Evolutionary conservation across 1,140 invertebrate genomes (phyloP), one percentile per base, ranked within the genome.

Genomic region (Heliconius hewitsoni): DNA sequence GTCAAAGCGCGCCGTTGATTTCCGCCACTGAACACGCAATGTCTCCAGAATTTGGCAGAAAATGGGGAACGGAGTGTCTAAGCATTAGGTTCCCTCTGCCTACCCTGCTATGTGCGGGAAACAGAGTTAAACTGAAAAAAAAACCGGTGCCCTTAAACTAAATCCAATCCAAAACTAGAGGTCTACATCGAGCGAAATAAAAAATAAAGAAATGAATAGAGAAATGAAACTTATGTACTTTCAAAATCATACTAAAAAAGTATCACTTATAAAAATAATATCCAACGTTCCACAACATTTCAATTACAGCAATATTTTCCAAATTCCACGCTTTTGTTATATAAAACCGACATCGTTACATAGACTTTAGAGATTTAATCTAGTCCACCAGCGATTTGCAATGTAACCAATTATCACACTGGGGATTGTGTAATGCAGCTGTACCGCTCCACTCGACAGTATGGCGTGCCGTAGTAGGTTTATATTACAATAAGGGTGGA

Each of bases 371-470:
- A 42, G 39, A 71, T 23, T 74, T 42, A 76, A 82, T 82, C 75
- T 80, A 52, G 72, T 27, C 71, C 78, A 60, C 66, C 80, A 76
- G 74, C 77, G 81, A 80, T 80, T 77, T 57, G 57, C 75, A 78
- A 71, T 39, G 81, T 52, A 76, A 19, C 60, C 81, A 82, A 78
- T 81, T 79, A 79, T 79, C 77, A 73, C 77, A 81, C 23, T 42
- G 71, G n/a, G 34, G 71, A 34, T 79, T 79, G 75, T 34, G 73
- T 76, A 78, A 81, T 11, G 60, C n/a, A 79, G 23, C 46, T 46
- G 46, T 74, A 66, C 76, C 27, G 78, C 71, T 77, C 76, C 76
- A 78, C 76, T 78, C 57, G 79, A 66, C n/a, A 57, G 55, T 57
- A 11, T 30, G 8, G 19, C 18, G 23, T 30, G 27, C 60, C 60